Base-by-base conservation (phyloP, 2,113 vertebrate species). In the Genyomyrus donnyi region DNA sequence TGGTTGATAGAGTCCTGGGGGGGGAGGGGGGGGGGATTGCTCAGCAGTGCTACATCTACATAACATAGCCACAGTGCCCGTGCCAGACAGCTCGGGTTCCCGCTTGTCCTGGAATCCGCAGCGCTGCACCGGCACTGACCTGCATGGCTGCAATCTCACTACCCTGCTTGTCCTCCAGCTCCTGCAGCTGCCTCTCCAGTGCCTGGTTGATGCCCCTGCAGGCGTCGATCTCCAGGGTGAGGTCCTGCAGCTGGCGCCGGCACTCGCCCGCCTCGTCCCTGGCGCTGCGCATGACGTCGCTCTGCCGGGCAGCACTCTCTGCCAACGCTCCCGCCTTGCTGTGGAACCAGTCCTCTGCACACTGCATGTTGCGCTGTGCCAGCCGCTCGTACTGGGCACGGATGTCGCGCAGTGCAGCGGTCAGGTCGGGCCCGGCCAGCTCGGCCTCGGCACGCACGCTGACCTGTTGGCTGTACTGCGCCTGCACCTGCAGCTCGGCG, bases 281-380 rank as follows among this genome's bases (percentile, higher is more conserved):
- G 95, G 96, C 96, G 0, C 92, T 96, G 0, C 96, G 96, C 52
- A 96, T 96, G 0, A 94, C 96, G 89, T 98, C 97, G 0, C 95
- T 96, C 94, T 97, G 96, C 90, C 96, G 97, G 91, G 96, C 95
- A 0, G 96, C 93, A 92, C 96, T 97, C 52, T 96, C 96, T 83
- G 96, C 97, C 94, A 98, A 96, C 88, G 97, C 96, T 0, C 96
- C 97, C 94, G 98, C 96, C 93, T 97, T 97, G 94, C 95, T 96
- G 93, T 96, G 96, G 97, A 98, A 99, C 98, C 98, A 99, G 21
- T 98, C 98, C 87, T 99, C 97, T 15, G 97, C 98, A 1, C 97
- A 97, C 91, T 98, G 97, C 93, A 97, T 98, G 95, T 98, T 99
- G 91, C 96, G 96, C 2, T 97, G 97, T 0, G 97, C 97, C 95